A percentile compares a stretch with the other conserved stretches of the same genome.
These are phyloP conservation scores for Poecilia wingei DNA, from an alignment of 2,797 vertebrate genomes.

Conservation along the genomic window DNA sequence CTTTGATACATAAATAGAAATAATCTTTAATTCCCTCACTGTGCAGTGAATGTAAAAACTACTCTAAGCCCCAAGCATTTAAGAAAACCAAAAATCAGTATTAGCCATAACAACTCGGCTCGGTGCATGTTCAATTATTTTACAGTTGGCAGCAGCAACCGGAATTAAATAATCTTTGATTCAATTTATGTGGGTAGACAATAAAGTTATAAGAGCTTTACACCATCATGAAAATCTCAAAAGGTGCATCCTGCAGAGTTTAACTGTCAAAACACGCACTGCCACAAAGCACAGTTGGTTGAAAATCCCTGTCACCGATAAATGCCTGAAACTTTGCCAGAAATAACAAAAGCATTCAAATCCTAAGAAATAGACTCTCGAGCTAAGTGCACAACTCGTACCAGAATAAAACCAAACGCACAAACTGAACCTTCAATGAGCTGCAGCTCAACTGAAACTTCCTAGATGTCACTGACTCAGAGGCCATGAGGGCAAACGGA, in stretches of 20 bases:
- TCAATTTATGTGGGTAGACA: not conserved
- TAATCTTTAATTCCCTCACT: not conserved
- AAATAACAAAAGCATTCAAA: not conserved
- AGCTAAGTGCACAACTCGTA: slow-evolving; percentile 11
- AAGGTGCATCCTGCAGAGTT: not conserved
- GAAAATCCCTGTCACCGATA: slow-evolving; percentile 4
- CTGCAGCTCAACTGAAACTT: slow-evolving; percentile 24
- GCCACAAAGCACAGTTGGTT: not conserved
- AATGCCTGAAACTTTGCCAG: not conserved
- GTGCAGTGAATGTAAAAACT: not conserved
- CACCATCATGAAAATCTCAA: not conserved
- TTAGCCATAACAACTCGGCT: not conserved
- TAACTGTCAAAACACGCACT: not conserved
- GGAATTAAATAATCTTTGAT: not conserved
- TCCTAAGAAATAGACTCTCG: not conserved
- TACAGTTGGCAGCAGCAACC: not conserved
- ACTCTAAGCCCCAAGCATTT: not conserved
- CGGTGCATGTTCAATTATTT: not conserved
- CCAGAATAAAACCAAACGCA: not conserved
- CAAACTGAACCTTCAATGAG: slow-evolving; percentile 6
- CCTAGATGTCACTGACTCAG: slow-evolving; percentile 40
- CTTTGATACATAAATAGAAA: not conserved
- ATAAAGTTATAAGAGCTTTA: no score
- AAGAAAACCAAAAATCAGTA: not conserved
- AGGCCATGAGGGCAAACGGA: slow-evolving; percentile 58